phyloP scores from a whole-genome alignment of 2,888 invertebrate species.

The Thereva unica region DNA sequence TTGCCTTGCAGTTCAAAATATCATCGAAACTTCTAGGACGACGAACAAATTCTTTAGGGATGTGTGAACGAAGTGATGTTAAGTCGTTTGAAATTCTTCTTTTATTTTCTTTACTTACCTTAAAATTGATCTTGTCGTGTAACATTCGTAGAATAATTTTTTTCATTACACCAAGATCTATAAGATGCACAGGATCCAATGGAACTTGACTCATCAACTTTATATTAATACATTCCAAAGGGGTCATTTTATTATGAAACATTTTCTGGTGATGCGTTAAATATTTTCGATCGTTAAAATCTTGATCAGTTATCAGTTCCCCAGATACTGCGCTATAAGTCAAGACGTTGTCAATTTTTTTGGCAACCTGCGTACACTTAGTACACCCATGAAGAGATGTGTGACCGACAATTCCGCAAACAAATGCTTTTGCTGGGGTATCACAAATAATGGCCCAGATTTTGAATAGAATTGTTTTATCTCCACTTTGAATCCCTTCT shows the following conservation, averaged over 20 bases:
- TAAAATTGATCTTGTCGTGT: conserved; percentile 13
- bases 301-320: background rate
- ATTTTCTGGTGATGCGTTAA: conserved; percentile 28
- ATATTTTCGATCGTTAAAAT: conserved; percentile 27
- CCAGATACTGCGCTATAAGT: conserved; percentile 12
- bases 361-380: conserved; percentile 29
- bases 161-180: conserved; percentile 31
- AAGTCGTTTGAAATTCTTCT: conserved; percentile 1
- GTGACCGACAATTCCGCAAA: conserved; percentile 33
- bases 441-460: conserved; percentile 15
- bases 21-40: conserved; percentile 25
- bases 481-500: background rate
- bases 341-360: conserved; percentile 26
- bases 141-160: conserved; percentile 31
- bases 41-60: conserved; percentile 25
- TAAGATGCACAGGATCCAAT: conserved; percentile 30
- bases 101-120: conserved; percentile 14
- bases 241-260: conserved; percentile 23
- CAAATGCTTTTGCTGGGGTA: conserved; percentile 29
- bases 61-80: background rate
- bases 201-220: conserved; percentile 34
- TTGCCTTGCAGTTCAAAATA: conserved; percentile 29
- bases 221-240: conserved; percentile 25
- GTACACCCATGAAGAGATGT: conserved; percentile 30
- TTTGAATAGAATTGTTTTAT: conserved; percentile 3